Evolutionary conservation across 2,888 invertebrate genomes (phyloP).

Genomic region (Diloba caeruleocephala): DNA sequence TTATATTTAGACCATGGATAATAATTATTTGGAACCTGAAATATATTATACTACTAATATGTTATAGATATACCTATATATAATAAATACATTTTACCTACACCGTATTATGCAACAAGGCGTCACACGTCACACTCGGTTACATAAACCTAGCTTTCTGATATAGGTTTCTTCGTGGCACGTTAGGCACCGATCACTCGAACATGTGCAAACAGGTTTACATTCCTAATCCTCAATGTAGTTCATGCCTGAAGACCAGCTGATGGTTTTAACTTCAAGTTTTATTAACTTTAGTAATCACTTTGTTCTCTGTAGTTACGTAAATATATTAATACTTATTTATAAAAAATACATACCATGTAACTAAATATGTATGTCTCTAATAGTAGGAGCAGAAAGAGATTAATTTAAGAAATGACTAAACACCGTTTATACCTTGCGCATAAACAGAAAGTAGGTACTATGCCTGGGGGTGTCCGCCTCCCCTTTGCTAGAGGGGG

Average conservation of each 20-base stretch:
- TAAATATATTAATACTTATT: too few relatives aligned
- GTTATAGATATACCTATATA: too few relatives aligned
- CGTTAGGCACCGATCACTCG: constrained; percentile 39
- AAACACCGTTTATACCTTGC: not conserved
- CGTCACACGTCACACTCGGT: constrained; percentile 9
- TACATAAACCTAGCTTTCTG: constrained; percentile 15
- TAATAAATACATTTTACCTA: too few relatives aligned
- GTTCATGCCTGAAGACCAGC: constrained; percentile 30
- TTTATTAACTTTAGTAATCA: constrained; percentile 21
- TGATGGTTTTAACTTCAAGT: constrained; percentile 12
- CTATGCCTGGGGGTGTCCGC: too few relatives aligned
- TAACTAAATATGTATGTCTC: too few relatives aligned
- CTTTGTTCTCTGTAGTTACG: not conserved
- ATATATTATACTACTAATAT: too few relatives aligned
- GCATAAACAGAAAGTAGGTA: not conserved
- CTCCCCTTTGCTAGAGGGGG: too few relatives aligned
- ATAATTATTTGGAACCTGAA: too few relatives aligned
- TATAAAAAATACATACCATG: too few relatives aligned
- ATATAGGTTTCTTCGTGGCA: constrained; percentile 25
- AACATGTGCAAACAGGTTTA: constrained; percentile 47
- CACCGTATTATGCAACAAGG: constrained; percentile 14
- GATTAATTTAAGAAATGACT: constrained; percentile 4
- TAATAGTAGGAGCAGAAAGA: not conserved
- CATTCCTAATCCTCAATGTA: constrained; percentile 39
- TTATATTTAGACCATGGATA: too few relatives aligned